Base-by-base conservation (phyloP, 2,888 invertebrate genomes). In the Tetrapedia diversipes region DNA sequence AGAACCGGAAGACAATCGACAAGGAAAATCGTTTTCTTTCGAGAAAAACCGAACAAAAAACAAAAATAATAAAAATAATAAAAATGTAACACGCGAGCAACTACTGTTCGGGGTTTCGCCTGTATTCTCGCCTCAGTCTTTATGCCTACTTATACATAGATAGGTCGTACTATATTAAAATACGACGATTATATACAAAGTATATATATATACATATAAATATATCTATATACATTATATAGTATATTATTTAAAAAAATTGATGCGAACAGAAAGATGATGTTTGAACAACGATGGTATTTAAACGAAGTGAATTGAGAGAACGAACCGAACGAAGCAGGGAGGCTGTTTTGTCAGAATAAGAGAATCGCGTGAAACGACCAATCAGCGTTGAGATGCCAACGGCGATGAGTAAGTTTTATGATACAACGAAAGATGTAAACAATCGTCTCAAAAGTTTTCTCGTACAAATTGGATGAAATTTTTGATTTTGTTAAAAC, bases 91-190 rank as follows among this genome's bases (percentile, higher is more conserved):
- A 76, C 68, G 68, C 56, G 64, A 65, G 39, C 73, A 37, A 71
- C 63, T 71, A 49, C 45, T 59, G 51, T 77, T 71, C 66, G 66
- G 63, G 67, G 56, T 80, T 77, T 73, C 74, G 67, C 77, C 72
- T 79, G 77, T 77, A 77, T 72, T 87, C 87, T 87, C 87, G 87
- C 87, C 86, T 86, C 86, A 87, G 87, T 89, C 87, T 87, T 85
- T 86, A 86, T 85, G 89, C 89, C 88, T 89, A 89, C 81, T 85
- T 78, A 88, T 80, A 86, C 86, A 88, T 90, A 89, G 88, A 89
- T 90, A 89, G 89, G 88, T 84, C 86, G 86, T 88, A 87, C 85
- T 89, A 88, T 85, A 86, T 82, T 86, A 83, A 82, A 84, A 86
- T 82, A 82, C 84, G 86, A 87, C 84, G 82, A 87, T 87, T 88